Conservation (phyloP, 2,888 invertebrate species). For the Escarpia spicata region DNA sequence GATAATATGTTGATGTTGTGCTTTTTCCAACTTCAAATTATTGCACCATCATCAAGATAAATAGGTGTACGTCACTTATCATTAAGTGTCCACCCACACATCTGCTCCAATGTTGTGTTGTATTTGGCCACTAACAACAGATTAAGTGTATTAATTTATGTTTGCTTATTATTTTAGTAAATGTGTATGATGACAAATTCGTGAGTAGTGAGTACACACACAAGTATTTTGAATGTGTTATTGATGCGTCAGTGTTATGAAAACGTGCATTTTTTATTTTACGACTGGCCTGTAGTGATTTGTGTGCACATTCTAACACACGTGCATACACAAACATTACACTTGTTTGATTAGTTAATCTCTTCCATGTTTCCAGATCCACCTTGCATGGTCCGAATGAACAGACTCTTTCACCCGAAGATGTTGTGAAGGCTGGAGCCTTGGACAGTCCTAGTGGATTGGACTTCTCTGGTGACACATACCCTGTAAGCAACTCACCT, state of each 20-base stretch:
- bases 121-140: neutral
- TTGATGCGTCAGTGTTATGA: neutral
- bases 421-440: neutral
- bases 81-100: neutral
- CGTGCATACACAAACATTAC: neutral
- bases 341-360: neutral
- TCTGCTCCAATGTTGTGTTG: neutral
- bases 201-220: neutral
- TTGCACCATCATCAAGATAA: neutral
- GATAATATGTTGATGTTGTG: neutral
- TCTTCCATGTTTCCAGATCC: neutral
- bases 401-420: neutral
- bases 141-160: neutral
- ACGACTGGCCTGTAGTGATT: neutral
- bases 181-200: neutral
- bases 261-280: neutral
- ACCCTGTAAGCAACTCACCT: neutral
- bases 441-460: conserved; percentile 4
- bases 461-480: neutral
- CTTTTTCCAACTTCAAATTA: neutral
- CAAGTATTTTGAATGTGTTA: neutral
- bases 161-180: neutral
- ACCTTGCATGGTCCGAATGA: neutral
- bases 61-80: neutral
- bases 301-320: neutral